phyloP scores from a whole-genome alignment of 2,797 vertebrate species.

The Pyrocephalus nanus region DNA sequence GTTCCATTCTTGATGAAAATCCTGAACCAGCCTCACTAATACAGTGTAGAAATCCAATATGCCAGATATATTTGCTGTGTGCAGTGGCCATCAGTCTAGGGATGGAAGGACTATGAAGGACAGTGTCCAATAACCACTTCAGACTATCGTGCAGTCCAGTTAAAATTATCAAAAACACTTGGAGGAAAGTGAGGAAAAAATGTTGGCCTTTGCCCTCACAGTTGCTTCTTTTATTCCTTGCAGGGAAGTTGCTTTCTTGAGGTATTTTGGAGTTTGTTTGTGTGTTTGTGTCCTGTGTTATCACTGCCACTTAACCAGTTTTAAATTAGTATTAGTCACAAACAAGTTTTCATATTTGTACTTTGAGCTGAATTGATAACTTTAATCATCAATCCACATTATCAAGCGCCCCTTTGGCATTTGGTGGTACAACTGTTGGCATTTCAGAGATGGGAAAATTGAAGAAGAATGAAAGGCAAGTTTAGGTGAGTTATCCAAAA shows the following conservation, averaged over 20 bases:
- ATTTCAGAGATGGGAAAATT: neutral
- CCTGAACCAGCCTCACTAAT: slow-evolving; percentile 42
- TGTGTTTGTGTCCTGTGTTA: neutral
- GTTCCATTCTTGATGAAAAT: slow-evolving; percentile 68
- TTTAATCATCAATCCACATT: neutral
- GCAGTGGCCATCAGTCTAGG: neutral
- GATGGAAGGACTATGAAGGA: neutral
- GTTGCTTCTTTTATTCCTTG: neutral
- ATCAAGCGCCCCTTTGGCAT: neutral
- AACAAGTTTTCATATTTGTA: neutral
- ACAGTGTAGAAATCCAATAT: neutral
- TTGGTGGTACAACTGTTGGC: neutral
- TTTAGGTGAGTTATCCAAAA: neutral
- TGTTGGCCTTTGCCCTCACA: neutral
- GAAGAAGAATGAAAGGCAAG: neutral
- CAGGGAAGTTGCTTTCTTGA: neutral
- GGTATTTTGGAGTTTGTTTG: rapidly evolving
- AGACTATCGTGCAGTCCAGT: neutral
- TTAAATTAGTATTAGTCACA: neutral
- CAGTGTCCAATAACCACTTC: neutral
- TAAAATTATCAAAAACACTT: slow-evolving; percentile 1
- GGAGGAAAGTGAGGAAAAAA: neutral
- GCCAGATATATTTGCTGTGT: neutral
- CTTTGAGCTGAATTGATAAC: neutral
- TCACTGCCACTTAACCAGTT: neutral